phyloP scores from a whole-genome alignment of 2,888 invertebrate genomes.

The Oeneis ivallda region DNA sequence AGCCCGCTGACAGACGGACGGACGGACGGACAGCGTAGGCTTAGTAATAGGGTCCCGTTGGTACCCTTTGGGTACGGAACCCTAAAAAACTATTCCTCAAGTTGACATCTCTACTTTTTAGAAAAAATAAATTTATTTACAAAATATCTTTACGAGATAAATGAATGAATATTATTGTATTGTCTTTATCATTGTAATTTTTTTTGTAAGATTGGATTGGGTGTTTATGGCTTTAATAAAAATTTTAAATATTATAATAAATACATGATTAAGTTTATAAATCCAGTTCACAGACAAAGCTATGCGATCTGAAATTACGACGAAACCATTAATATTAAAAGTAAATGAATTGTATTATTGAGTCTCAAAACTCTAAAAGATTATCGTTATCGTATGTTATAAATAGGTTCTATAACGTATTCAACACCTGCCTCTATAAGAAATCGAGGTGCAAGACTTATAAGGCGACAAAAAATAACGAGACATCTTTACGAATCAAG shows the following conservation, averaged over 20 bases:
- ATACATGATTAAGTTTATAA: neutral
- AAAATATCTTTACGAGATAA: neutral
- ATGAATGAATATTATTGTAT: too few relatives aligned
- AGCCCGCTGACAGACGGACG: too few relatives aligned
- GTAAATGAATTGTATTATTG: neutral
- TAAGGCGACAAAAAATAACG: slow-evolving; percentile 32
- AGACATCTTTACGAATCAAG: slow-evolving; percentile 25
- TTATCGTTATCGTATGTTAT: slow-evolving; percentile 7
- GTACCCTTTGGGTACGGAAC: too few relatives aligned
- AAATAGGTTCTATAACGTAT: slow-evolving; percentile 26
- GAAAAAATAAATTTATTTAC: neutral
- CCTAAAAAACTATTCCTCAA: too few relatives aligned
- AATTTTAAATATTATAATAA: too few relatives aligned
- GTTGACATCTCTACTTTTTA: neutral
- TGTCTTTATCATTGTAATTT: too few relatives aligned
- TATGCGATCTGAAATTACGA: neutral
- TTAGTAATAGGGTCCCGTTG: too few relatives aligned
- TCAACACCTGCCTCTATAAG: slow-evolving; percentile 33
- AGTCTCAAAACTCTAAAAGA: neutral
- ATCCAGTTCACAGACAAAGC: neutral
- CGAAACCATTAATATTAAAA: neutral
- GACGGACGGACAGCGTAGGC: too few relatives aligned
- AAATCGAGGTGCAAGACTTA: slow-evolving; percentile 32
- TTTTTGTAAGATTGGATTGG: too few relatives aligned
- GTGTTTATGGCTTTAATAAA: too few relatives aligned